Conservation (phyloP, 1,140 invertebrate species). For the Ceratosolen fusciceps region DNA sequence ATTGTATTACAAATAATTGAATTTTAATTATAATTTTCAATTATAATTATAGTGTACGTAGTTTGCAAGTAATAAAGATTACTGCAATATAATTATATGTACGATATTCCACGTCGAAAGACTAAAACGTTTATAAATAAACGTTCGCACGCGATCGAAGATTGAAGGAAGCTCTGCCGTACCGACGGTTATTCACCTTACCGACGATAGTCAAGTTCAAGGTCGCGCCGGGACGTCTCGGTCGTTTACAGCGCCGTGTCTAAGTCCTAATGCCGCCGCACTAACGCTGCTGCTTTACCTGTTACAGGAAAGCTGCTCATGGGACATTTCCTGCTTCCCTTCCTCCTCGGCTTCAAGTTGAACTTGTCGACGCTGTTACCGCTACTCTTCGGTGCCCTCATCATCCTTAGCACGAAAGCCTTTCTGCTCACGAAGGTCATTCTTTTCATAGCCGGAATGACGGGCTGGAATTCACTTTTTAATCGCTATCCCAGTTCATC, state of each 20-base stretch:
- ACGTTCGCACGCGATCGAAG: no score
- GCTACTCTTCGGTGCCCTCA: conserved; percentile 78
- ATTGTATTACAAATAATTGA: no score
- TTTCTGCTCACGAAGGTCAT: conserved; percentile 81
- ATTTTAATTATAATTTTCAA: not conserved
- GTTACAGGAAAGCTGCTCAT: conserved; percentile 79
- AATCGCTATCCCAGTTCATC: conserved; percentile 24
- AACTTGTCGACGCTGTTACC: conserved; percentile 81
- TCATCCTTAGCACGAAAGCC: conserved; percentile 81
- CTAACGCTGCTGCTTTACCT: conserved; percentile 51
- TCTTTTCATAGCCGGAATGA: conserved; percentile 77
- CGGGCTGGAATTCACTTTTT: conserved; percentile 71
- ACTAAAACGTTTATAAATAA: no score
- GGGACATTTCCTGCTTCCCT: conserved; percentile 78
- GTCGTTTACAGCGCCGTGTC: conserved; percentile 56
- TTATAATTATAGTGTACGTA: not conserved
- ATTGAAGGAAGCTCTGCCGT: not conserved
- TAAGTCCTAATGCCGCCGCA: conserved; percentile 11
- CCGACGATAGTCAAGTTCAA: conserved; percentile 47
- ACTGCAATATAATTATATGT: no score
- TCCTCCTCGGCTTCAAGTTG: conserved; percentile 83
- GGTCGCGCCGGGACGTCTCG: not conserved
- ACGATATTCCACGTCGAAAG: no score
- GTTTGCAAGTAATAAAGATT: no score
- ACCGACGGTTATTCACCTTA: not conserved